These are phyloP conservation scores for Pelmatolapia mariae DNA, from an alignment of 2,113 vertebrate genomes.

Conservation along the genomic window DNA sequence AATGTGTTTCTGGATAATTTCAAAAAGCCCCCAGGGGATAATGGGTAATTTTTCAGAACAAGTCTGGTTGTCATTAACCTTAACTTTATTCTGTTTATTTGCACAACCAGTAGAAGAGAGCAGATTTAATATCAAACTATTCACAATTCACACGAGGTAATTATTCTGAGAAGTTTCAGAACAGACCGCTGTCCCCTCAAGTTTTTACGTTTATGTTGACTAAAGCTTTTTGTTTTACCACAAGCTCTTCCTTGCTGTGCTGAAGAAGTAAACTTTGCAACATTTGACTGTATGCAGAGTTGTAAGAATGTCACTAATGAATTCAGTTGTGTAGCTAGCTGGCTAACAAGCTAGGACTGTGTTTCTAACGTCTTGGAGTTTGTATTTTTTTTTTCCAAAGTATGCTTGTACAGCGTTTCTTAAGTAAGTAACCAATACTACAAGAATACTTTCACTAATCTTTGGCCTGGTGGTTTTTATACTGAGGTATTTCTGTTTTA, in stretches of 20 bases:
- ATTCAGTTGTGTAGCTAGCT: background rate
- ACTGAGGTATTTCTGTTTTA: background rate
- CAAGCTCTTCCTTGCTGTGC: background rate
- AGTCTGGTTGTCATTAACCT: background rate
- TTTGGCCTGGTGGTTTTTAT: background rate
- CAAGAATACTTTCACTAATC: background rate
- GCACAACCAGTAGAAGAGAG: background rate
- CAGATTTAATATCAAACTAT: background rate
- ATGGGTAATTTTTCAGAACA: background rate
- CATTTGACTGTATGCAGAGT: background rate
- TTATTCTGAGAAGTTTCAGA: background rate
- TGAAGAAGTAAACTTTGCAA: background rate
- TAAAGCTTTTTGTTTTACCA: background rate
- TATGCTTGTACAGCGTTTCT: background rate
- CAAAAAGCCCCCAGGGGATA: background rate
- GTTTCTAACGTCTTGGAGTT: background rate
- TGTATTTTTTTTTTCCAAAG: fast-evolving
- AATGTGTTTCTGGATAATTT: background rate
- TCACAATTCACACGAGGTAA: background rate
- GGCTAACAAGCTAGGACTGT: background rate
- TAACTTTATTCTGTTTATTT: background rate
- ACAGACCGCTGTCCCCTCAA: background rate
- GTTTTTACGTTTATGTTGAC: fast-evolving
- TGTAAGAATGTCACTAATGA: fast-evolving
- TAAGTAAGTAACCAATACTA: background rate